Conservation (phyloP, 2,113 vertebrate species). For the Bujurquina vittata region DNA sequence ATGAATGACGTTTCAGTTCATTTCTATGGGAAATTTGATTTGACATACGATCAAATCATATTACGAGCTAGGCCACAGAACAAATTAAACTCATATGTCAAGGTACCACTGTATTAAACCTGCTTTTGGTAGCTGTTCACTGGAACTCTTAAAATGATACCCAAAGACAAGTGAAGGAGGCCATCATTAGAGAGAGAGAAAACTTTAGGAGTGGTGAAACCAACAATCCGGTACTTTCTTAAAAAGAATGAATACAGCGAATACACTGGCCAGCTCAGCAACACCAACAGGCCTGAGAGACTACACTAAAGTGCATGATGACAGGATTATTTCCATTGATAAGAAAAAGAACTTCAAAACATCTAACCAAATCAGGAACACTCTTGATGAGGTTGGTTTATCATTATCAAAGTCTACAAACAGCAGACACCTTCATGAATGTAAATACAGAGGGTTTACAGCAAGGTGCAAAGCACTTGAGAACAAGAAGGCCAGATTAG, state of each 20-base stretch:
- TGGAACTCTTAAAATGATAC: accelerated
- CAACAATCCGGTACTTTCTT: background rate
- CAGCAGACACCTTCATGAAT: background rate
- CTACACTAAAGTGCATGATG: background rate
- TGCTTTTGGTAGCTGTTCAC: background rate
- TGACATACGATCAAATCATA: too few species aligned
- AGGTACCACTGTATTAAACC: background rate
- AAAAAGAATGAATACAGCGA: background rate
- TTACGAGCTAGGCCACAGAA: too few species aligned
- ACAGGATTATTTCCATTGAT: background rate
- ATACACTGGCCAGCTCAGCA: background rate
- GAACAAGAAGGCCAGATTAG: accelerated
- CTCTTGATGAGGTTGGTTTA: too few species aligned
- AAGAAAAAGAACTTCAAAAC: background rate
- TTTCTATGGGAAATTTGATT: too few species aligned
- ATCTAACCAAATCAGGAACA: too few species aligned
- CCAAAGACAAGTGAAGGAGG: background rate
- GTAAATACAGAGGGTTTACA: background rate
- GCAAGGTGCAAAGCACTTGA: background rate
- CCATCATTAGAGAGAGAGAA: background rate
- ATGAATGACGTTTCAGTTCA: too few species aligned
- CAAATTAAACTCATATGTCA: too few species aligned
- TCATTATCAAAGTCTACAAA: too few species aligned
- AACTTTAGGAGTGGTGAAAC: background rate
- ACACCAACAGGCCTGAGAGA: background rate